Evolutionary conservation across 2,888 invertebrate genomes (phyloP).

Genomic region (Patella pellucida): DNA sequence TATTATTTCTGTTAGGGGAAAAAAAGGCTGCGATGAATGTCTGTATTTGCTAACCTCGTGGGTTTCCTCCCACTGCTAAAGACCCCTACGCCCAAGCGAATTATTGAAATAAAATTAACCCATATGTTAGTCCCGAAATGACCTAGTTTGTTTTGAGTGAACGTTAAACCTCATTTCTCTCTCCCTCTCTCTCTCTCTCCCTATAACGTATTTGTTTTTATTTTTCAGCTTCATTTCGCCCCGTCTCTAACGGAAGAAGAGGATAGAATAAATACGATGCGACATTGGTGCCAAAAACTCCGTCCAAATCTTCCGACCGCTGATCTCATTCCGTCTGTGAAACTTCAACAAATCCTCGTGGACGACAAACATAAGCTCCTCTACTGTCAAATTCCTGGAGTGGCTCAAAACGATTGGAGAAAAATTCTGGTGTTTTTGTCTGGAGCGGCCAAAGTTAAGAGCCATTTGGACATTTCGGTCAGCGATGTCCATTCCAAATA

Average conservation of each 20-base stretch:
- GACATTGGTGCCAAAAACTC: conserved; percentile 34
- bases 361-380: conserved; percentile 86
- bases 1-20: no score
- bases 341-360: conserved; percentile 70
- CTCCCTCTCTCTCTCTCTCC: no score
- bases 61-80: no score
- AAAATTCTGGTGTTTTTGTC: conserved; percentile 86
- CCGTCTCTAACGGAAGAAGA: conserved; percentile 9
- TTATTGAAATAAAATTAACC: no score
- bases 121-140: no score
- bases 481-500: conserved; percentile 39
- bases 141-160: no score
- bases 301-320: conserved; percentile 25
- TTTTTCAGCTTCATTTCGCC: not conserved
- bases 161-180: no score
- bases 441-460: conserved; percentile 67
- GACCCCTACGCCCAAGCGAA: no score
- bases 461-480: conserved; percentile 30
- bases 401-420: conserved; percentile 94
- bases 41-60: no score
- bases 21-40: no score
- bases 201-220: not conserved
- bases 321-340: conserved; percentile 26
- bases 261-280: conserved; percentile 29
- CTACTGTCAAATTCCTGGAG: conserved; percentile 93